Conservation (phyloP, 2,113 vertebrate genomes). For the Nycticryphes semicollaris region DNA sequence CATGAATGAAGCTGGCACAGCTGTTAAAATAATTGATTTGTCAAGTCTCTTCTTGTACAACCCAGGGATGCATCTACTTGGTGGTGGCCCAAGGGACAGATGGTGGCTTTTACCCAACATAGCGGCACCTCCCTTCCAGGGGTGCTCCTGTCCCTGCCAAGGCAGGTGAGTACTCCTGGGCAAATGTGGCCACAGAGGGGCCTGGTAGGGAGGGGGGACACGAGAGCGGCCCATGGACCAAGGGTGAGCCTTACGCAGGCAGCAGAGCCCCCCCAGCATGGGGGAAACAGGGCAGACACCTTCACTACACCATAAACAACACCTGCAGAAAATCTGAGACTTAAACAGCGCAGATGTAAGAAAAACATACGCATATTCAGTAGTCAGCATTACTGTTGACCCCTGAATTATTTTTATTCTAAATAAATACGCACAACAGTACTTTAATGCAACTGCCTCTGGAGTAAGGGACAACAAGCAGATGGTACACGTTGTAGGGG, state of each 20-base stretch:
- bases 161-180: not conserved
- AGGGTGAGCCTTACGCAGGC: not conserved
- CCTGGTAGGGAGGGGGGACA: not conserved
- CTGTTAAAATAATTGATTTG: not conserved
- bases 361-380: not conserved
- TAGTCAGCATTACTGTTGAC: not conserved
- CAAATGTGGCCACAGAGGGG: not conserved
- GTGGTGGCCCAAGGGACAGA: not conserved
- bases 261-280: not conserved
- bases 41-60: not conserved
- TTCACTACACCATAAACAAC: not conserved
- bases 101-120: not conserved
- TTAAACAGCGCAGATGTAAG: not conserved
- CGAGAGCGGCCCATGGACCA: not conserved
- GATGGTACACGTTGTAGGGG: fast-evolving
- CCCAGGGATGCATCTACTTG: not conserved
- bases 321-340: not conserved
- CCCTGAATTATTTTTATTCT: not conserved
- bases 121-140: not conserved
- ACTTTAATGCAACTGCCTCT: not conserved
- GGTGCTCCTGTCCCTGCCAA: too few species aligned
- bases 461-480: not conserved
- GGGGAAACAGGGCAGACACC: not conserved
- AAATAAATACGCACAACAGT: not conserved
- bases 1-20: not conserved